Evolutionary conservation across 2,888 invertebrate genomes (phyloP).

Genomic region (Trachelus tabidus): DNA sequence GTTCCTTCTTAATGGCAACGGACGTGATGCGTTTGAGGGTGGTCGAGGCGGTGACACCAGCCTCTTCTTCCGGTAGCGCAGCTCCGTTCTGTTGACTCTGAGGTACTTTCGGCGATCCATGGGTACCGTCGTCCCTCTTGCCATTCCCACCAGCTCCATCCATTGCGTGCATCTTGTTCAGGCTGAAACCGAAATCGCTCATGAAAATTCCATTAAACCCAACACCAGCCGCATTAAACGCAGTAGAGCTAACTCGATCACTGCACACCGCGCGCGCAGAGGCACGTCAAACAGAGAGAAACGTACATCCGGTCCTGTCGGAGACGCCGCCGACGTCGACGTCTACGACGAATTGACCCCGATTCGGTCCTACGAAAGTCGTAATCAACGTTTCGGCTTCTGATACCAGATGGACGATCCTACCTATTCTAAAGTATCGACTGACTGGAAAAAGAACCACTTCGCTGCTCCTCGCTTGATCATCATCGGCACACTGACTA

Average conservation of each 20-base stretch:
- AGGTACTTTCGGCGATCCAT: constrained; percentile 55
- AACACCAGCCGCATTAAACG: neutral
- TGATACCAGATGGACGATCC: neutral
- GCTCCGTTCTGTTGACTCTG: constrained; percentile 61
- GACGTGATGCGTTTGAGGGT: constrained; percentile 25
- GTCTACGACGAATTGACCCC: constrained; percentile 1
- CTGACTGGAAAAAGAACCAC: neutral
- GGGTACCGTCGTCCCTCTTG: constrained; percentile 52
- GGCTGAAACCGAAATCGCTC: constrained; percentile 59
- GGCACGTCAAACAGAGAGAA: neutral
- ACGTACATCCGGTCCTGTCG: neutral
- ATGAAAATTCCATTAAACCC: neutral
- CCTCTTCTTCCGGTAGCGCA: constrained; percentile 59
- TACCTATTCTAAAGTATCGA: neutral
- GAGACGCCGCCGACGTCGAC: neutral
- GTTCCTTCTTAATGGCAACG: constrained; percentile 32
- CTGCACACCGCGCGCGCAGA: neutral
- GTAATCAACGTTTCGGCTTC: neutral
- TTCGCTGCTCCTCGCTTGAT: neutral
- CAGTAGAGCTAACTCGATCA: neutral
- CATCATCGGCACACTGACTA: neutral
- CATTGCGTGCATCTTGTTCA: constrained; percentile 74
- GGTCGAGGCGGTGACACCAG: constrained; percentile 30
- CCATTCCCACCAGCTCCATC: constrained; percentile 67
- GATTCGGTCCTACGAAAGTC: neutral